Conservation (phyloP, 2,797 vertebrate species). For the Protonibea diacanthus region DNA sequence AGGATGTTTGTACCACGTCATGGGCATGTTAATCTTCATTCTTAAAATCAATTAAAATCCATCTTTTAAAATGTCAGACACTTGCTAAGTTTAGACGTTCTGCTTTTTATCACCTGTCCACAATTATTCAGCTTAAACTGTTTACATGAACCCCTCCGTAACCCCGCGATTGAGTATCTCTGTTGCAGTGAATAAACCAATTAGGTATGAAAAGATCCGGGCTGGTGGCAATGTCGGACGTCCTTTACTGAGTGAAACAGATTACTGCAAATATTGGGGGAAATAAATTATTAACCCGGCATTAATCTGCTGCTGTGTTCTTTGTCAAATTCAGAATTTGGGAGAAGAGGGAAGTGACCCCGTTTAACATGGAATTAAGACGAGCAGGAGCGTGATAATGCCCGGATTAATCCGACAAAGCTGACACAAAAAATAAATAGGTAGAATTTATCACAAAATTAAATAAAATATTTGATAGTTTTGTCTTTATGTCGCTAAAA, state of each 20-base stretch:
- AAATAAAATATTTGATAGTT: background rate
- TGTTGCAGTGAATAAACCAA: slow-evolving; percentile 38
- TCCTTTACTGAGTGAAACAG: slow-evolving; percentile 25
- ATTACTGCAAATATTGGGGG: slow-evolving; percentile 4
- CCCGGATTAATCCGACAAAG: background rate
- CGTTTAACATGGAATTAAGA: background rate
- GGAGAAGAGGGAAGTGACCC: background rate
- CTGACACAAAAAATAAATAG: background rate
- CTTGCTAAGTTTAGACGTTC: background rate
- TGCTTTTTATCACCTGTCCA: slow-evolving; percentile 1
- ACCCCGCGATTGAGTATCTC: background rate
- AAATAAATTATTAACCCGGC: slow-evolving; percentile 17
- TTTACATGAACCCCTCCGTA: slow-evolving; percentile 21
- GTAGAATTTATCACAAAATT: background rate
- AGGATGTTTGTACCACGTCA: background rate
- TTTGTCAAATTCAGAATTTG: slow-evolving; percentile 4
- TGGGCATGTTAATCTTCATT: background rate
- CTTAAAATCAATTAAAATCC: background rate
- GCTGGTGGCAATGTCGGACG: background rate
- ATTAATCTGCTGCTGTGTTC: slow-evolving; percentile 11
- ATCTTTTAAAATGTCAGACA: background rate
- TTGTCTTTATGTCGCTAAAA: background rate
- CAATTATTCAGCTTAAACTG: slow-evolving; percentile 29
- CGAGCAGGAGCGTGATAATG: background rate
- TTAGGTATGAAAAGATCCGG: slow-evolving; percentile 38